A percentile compares a stretch with the other conserved stretches of the same genome.
These are phyloP conservation scores for Pseudomyrmex cubaensis DNA, from an alignment of 1,140 invertebrate species.

Conservation along the genomic window DNA sequence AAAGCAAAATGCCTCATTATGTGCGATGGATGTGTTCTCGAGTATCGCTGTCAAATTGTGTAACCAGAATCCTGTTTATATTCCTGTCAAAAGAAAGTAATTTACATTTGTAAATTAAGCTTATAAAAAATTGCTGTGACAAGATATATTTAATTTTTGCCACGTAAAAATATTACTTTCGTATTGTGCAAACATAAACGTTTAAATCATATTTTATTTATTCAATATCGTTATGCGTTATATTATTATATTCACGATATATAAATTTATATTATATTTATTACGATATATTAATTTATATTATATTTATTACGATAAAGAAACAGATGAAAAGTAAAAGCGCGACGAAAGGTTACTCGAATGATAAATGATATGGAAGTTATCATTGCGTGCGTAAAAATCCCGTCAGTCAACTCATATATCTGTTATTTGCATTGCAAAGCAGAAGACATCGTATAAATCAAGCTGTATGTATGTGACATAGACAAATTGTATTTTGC, in stretches of 20 bases:
- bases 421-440: not conserved
- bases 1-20: conserved; percentile 8
- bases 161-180: not conserved
- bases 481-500: conserved; percentile 24
- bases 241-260: not conserved
- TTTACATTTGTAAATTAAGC: not conserved
- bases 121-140: not conserved
- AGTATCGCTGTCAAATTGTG: not conserved
- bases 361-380: conserved; percentile 6
- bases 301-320: not conserved
- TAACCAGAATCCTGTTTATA: conserved; percentile 10
- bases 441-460: not conserved
- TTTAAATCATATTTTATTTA: not conserved
- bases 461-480: not conserved
- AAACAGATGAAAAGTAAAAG: not conserved
- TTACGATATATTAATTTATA: not conserved
- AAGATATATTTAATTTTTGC: not conserved
- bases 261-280: not conserved
- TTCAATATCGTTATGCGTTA: not conserved
- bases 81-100: not conserved
- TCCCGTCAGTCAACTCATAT: not conserved
- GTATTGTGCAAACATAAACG: not conserved
- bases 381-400: not conserved
- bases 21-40: not conserved
- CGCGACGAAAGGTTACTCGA: not conserved